Evolutionary conservation across 2,797 vertebrate species (phyloP).

Genomic region (Pristis pectinata): DNA sequence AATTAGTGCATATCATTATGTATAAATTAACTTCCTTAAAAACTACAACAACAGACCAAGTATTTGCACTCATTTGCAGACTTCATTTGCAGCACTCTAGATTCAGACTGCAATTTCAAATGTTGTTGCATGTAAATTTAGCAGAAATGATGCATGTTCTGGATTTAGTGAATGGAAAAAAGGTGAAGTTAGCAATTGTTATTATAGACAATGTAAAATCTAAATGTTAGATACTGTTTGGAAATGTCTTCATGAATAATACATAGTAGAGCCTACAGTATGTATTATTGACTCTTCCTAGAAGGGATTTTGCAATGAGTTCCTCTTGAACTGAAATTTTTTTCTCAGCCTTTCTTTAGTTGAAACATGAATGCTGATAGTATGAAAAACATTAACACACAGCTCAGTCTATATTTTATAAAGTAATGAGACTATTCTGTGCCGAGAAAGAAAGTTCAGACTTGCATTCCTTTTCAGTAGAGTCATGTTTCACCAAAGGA

Average conservation of each 20-base stretch:
- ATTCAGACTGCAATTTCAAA: background rate
- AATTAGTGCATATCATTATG: background rate
- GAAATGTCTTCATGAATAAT: background rate
- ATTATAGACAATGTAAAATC: background rate
- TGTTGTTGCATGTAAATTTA: background rate
- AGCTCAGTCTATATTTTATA: background rate
- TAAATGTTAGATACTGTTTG: background rate
- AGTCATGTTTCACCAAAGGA: constrained; percentile 36
- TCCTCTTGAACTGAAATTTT: constrained; percentile 1
- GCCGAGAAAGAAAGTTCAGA: background rate
- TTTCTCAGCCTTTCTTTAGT: background rate
- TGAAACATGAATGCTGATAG: background rate
- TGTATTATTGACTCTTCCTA: background rate
- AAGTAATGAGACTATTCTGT: background rate
- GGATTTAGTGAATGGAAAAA: background rate
- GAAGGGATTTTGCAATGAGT: background rate
- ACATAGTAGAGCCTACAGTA: background rate
- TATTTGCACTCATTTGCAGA: too few relatives aligned
- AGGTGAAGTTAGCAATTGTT: background rate
- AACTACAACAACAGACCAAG: background rate
- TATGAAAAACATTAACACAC: background rate
- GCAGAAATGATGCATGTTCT: background rate
- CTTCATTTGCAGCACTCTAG: background rate
- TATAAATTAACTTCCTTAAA: background rate
- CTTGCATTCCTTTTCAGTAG: constrained; percentile 12